A percentile compares a stretch with the other conserved stretches of the same genome.
These are phyloP conservation scores for Ariolimax columbianus DNA, from an alignment of 2,888 invertebrate species.

Conservation along the genomic window DNA sequence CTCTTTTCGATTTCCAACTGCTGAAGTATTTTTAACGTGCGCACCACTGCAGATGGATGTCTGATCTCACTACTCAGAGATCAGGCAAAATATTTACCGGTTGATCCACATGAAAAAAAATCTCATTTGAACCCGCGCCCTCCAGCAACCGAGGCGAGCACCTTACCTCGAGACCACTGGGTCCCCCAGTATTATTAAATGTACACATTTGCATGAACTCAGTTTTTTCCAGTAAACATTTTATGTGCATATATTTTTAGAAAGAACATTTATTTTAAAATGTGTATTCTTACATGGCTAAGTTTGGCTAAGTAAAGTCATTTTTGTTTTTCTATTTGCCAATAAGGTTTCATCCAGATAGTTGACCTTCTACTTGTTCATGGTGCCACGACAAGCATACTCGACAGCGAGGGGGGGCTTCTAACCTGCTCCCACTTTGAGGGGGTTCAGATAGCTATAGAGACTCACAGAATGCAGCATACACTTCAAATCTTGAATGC, in stretches of 20 bases:
- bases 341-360: constrained; percentile 67
- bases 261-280: neutral
- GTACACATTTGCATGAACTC: too few species aligned
- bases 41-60: too few species aligned
- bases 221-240: neutral
- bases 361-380: constrained; percentile 65
- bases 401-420: constrained; percentile 65
- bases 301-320: neutral
- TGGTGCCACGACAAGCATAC: constrained; percentile 71
- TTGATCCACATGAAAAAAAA: too few species aligned
- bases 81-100: too few species aligned
- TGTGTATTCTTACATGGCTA: neutral
- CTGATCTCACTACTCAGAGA: too few species aligned
- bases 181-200: too few species aligned
- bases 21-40: too few species aligned
- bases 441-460: constrained; percentile 71
- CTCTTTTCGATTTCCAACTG: too few species aligned
- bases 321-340: neutral
- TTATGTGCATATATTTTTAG: neutral
- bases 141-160: too few species aligned
- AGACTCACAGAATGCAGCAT: constrained; percentile 65
- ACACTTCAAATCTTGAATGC: constrained; percentile 64
- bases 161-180: too few species aligned
- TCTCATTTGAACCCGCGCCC: too few species aligned
- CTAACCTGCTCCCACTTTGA: constrained; percentile 69